Base-by-base conservation (phyloP, 2,113 vertebrate genomes). In the Pterocles orientalis region DNA sequence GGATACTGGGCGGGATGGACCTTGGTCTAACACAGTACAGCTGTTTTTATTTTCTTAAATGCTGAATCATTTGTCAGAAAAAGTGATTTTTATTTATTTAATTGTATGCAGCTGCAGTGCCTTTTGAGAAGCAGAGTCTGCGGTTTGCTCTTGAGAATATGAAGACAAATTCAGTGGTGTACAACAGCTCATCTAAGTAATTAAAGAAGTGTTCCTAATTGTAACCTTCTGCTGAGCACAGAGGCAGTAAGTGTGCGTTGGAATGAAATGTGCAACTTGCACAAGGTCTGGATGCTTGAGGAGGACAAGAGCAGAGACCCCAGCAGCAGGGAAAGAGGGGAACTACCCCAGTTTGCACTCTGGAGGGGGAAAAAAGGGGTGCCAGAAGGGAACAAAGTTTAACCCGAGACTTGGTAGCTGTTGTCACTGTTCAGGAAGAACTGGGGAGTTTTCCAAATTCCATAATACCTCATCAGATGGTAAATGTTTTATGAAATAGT, bases 11-110 rank as follows among this genome's bases (percentile, higher is more conserved):
- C 77, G 92, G 80, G 85, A 69, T 93, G 90, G 86, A 91, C 89
- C 56, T 86, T 84, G 56, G 86, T 84, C 53, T 95, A 89, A 95
- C 69, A 73, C 82, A 94, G 86, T 95, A 70, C 92, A 96, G 94
- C 94, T 95, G 91, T 3, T 91, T 92, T 92, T 94, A 87, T 94
- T 96, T 95, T 89, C 72, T 86, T 92, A 75, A 88, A 71, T 0
- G 23, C 77, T 88, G 94, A 96, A 94, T 92, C 70, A 86, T 94
- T 94, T 92, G 82, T 92, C 36, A 86, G 79, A 91, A 87, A 85
- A 82, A 45, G 41, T 23, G 4, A 29, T 47, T 66, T 92, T 94
- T 76, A 34, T 83, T 91, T 76, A 96, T 94, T 93, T 93, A 85
- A 62, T 93, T 57, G 18, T 43, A 47, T 43, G 69, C 68, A 57